Conservation (phyloP, 2,797 vertebrate species). For the Denticeps clupeoides region DNA sequence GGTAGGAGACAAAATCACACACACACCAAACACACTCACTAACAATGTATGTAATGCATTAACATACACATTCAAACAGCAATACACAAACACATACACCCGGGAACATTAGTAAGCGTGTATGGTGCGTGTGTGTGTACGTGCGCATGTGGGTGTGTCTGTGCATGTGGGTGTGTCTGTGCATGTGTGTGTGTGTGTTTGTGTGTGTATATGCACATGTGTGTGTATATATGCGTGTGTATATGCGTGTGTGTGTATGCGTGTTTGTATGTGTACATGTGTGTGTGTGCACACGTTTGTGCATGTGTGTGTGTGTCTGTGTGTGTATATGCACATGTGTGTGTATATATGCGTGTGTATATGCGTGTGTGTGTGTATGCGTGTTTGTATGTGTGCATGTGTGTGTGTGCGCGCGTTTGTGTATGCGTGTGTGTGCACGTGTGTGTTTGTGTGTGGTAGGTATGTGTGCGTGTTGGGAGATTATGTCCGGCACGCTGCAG, state of each 20-base stretch:
- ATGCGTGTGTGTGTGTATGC: no score
- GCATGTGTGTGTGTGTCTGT: background rate
- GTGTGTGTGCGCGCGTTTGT: background rate
- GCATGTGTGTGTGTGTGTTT: no score
- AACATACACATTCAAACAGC: no score
- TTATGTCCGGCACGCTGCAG: conserved; percentile 21
- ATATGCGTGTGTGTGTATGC: no score
- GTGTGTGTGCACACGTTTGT: background rate
- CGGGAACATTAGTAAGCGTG: background rate
- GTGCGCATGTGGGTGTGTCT: no score
- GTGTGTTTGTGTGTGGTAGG: conserved; percentile 32
- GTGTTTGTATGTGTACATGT: background rate
- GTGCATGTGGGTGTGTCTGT: no score
- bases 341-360: conserved; percentile 3
- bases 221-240: background rate
- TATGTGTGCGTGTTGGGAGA: conserved; percentile 8
- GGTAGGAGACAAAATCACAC: conserved; percentile 50
- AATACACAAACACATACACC: background rate
- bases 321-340: conserved; percentile 32
- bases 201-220: conserved; percentile 22
- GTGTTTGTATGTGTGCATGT: background rate
- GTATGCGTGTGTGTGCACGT: background rate
- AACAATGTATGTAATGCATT: no score
- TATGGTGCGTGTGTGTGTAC: no score
- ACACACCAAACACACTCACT: no score